These are phyloP conservation scores for Camelus bactrianus DNA, from an alignment of 2,113 vertebrate genomes.

Conservation along the genomic window DNA sequence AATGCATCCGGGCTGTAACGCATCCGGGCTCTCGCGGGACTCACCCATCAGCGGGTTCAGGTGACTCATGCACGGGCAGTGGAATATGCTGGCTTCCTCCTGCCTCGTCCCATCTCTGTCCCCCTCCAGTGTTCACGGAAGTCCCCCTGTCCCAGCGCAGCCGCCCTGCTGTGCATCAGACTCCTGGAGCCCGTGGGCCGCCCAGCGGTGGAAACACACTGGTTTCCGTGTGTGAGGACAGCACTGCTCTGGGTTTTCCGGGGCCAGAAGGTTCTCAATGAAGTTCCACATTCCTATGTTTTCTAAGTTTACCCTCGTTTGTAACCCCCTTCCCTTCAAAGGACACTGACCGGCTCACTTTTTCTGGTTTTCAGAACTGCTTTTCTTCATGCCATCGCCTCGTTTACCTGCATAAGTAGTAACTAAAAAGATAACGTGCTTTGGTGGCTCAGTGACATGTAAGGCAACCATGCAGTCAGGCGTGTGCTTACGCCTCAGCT, in stretches of 20 bases:
- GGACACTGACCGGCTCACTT: not conserved
- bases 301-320: not conserved
- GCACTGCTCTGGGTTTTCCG: not conserved
- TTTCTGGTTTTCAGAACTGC: not conserved
- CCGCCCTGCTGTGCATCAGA: not conserved
- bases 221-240: not conserved
- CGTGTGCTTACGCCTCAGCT: not conserved
- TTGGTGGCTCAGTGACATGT: not conserved
- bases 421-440: too few species aligned
- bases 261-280: not conserved
- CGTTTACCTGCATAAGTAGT: not conserved
- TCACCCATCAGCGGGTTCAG: not conserved
- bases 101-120: not conserved
- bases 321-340: not conserved
- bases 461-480: not conserved
- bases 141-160: accelerated
- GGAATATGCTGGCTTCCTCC: not conserved
- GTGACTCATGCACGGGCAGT: not conserved
- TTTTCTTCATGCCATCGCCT: not conserved
- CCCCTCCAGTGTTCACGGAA: not conserved
- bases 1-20: too few species aligned
- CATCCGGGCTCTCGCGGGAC: not conserved
- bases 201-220: not conserved
- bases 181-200: not conserved
- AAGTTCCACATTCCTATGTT: not conserved